Base-by-base conservation (phyloP, 2,797 vertebrate genomes). In the Hapalemur alaotrensis region DNA sequence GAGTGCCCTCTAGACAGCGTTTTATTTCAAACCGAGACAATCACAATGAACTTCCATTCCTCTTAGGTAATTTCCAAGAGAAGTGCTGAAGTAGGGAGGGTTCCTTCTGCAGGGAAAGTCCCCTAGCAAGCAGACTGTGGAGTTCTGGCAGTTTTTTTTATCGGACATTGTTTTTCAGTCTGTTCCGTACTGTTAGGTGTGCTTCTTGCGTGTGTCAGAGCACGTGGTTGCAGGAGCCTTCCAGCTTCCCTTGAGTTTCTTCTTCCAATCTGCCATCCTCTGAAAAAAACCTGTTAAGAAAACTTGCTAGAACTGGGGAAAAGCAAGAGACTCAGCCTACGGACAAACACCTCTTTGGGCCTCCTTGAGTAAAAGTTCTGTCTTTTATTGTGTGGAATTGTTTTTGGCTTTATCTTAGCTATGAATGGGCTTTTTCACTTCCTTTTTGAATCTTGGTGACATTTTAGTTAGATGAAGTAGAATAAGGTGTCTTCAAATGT, bases 361-460 rank as follows among this genome's bases (percentile, higher is more conserved):
- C 50, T 61, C 5, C 12, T 89, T 25, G 18, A 63, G 30, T 46
- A 23, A 38, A 80, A 25, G 35, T 30, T 32, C 52, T 7, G 22
- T 57, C 22, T 32, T 89, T n/a, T 11, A 78, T 17, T 25, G 7
- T 5, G 28, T 32, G 46, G 35, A 43, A 41, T 38, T 38, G n/a
- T 59, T 4, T 28, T 30, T 13, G 30, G 8, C n/a, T 20, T 18
- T 78, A 28, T 14, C 50, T 46, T 13, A 17, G 13, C 17, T 79
- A 25, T 22, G 65, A 35, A 13, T 1, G 50, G 43, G 35, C 0
- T 11, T 23, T 14, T 35, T 5, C 2, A 7, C 38, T 17, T 83
- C 41, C 7, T 41, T 22, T 18, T 46, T 4, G 7, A 67, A 7
- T 38, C 9, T 32, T 0, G 3, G 38, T 3, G 1, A 9, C 35